Evolutionary conservation across 64 coral and sea anemone species (phyloP).

Genomic region (Stichodactyla helianthus): DNA sequence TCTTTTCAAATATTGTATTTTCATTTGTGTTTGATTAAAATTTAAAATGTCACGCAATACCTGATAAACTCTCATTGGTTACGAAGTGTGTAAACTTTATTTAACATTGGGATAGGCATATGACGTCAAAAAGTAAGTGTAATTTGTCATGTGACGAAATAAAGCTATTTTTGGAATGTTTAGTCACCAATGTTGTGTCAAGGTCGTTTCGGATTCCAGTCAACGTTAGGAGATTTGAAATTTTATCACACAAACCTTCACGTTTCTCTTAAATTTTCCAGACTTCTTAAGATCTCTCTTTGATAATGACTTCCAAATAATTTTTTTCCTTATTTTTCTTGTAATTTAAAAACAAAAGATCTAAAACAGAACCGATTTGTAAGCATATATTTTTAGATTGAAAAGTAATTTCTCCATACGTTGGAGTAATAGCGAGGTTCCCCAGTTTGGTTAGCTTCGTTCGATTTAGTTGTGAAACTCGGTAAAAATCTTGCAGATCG

Average conservation of each 20-base stretch:
- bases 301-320: neutral
- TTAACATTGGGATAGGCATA: neutral
- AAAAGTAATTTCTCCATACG: neutral
- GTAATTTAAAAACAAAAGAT: neutral
- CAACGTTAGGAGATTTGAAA: neutral
- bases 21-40: too few species aligned
- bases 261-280: neutral
- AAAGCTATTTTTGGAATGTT: neutral
- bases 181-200: neutral
- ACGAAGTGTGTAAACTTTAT: too few species aligned
- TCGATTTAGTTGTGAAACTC: slow-evolving; percentile 1
- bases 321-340: neutral
- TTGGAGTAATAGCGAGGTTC: neutral
- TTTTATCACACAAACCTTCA: neutral
- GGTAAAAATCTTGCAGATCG: neutral
- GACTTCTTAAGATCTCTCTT: neutral
- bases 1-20: too few species aligned
- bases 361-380: neutral
- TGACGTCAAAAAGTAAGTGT: neutral
- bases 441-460: neutral
- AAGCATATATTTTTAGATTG: neutral
- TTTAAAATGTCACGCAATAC: too few species aligned
- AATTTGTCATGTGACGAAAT: neutral
- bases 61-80: too few species aligned
- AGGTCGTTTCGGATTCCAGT: neutral